A percentile compares a stretch with the other conserved stretches of the same genome.
Evolutionary conservation across 2,888 invertebrate species (phyloP).

Genomic region (Chrysolina haemoptera): DNA sequence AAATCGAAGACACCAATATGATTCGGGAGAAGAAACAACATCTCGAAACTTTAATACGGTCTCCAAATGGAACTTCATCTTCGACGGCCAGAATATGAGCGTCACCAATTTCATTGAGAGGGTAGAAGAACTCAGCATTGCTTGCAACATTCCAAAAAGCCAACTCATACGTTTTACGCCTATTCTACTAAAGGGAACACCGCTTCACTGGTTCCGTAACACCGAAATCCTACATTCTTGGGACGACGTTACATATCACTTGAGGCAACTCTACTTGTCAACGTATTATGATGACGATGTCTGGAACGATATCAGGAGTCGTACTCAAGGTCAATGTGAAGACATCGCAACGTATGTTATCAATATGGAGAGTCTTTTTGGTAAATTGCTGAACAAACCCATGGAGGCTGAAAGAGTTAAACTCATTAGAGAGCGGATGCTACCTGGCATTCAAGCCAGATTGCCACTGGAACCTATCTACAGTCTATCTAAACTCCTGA

Average conservation of each 20-base stretch:
- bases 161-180: constrained; percentile 45
- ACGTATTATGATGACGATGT: constrained; percentile 42
- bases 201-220: constrained; percentile 48
- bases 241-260: constrained; percentile 26
- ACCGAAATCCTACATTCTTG: constrained; percentile 28
- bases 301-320: constrained; percentile 29
- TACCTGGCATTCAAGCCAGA: constrained; percentile 13
- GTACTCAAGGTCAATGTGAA: background rate
- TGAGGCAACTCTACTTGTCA: constrained; percentile 38
- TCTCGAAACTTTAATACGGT: constrained; percentile 3
- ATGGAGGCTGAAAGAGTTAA: background rate
- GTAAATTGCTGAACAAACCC: background rate
- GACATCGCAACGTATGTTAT: background rate
- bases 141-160: constrained; percentile 38
- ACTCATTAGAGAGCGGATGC: background rate
- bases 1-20: background rate
- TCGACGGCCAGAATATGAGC: constrained; percentile 1
- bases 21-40: background rate
- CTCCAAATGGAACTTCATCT: constrained; percentile 24
- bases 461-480: constrained; percentile 21
- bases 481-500: constrained; percentile 28
- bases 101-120: constrained; percentile 34
- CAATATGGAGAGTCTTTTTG: too few relatives aligned
- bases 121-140: constrained; percentile 48
- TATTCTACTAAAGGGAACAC: constrained; percentile 48